These are phyloP conservation scores for Leucopsar rothschildi DNA, from an alignment of 2,113 vertebrate genomes.

Conservation along the genomic window DNA sequence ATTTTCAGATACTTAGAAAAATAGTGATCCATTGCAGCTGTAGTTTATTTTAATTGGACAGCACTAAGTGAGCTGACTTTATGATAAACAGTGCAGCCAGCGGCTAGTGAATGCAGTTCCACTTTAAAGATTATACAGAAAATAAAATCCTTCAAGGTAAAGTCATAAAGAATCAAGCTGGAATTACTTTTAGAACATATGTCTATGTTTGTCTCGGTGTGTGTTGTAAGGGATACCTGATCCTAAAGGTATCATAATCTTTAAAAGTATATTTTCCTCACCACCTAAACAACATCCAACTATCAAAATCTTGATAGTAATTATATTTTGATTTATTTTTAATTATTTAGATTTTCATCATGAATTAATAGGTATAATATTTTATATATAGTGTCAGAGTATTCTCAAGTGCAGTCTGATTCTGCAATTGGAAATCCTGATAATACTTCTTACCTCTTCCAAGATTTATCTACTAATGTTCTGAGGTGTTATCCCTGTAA, in stretches of 20 bases:
- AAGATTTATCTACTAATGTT: constrained; percentile 37
- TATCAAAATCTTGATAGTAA: background rate
- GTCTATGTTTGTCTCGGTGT: background rate
- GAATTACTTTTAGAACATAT: background rate
- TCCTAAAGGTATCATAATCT: background rate
- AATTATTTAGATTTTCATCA: constrained; percentile 29
- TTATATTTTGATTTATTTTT: background rate
- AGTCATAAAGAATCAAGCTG: background rate
- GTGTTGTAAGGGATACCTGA: background rate
- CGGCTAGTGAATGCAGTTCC: background rate
- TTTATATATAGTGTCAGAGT: background rate
- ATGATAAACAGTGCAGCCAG: constrained; percentile 33
- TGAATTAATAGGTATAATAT: constrained; percentile 1
- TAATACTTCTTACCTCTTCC: constrained; percentile 9
- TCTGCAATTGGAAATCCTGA: constrained; percentile 5
- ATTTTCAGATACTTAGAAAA: constrained; percentile 23
- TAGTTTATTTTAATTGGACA: constrained; percentile 32
- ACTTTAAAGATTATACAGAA: constrained; percentile 44
- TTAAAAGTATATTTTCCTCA: background rate
- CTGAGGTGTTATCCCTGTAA: background rate
- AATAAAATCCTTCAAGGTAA: constrained; percentile 13
- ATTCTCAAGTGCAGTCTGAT: background rate
- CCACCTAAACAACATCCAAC: background rate
- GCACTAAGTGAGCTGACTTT: constrained; percentile 28
- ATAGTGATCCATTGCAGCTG: constrained; percentile 38